A percentile compares a stretch with the other conserved stretches of the same genome.
These are phyloP conservation scores for Phania funesta DNA, from an alignment of 2,888 invertebrate species.

Conservation along the genomic window DNA sequence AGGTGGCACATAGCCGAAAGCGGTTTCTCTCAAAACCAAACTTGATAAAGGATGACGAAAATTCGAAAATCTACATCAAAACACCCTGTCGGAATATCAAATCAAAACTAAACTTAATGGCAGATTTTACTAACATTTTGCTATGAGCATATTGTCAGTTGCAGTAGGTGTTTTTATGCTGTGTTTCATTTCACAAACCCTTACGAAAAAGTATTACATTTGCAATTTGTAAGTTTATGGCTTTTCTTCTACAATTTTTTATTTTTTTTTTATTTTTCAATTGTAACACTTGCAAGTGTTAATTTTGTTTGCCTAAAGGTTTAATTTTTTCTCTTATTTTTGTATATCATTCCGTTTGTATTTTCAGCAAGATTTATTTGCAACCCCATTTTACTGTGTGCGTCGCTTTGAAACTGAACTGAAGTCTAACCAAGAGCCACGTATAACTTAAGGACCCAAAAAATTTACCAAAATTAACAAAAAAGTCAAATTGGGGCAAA, in stretches of 20 bases:
- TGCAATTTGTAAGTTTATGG: constrained; percentile 17
- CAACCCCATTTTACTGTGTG: too few species aligned
- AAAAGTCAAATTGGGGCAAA: too few species aligned
- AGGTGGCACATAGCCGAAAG: too few species aligned
- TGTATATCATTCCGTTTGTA: neutral
- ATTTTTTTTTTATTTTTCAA: constrained; percentile 19
- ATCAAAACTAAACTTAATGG: neutral
- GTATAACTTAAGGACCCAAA: too few species aligned
- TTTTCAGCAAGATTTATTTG: too few species aligned
- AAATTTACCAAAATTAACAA: too few species aligned
- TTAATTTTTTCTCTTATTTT: constrained; percentile 10
- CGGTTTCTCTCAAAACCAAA: too few species aligned
- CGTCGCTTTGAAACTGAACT: too few species aligned
- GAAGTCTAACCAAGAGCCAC: too few species aligned
- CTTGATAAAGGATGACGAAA: too few species aligned
- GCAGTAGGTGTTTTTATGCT: neutral
- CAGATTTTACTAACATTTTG: neutral
- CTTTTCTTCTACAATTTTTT: neutral
- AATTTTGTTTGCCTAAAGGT: constrained; percentile 47
- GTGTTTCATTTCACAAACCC: neutral
- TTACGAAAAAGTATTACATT: constrained; percentile 5
- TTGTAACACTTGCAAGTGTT: constrained; percentile 44
- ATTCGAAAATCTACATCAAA: too few species aligned
- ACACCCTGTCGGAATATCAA: too few species aligned
- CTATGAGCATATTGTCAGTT: neutral